These are phyloP conservation scores for Cyclura pinguis DNA, from an alignment of 2,797 vertebrate species.

Conservation along the genomic window DNA sequence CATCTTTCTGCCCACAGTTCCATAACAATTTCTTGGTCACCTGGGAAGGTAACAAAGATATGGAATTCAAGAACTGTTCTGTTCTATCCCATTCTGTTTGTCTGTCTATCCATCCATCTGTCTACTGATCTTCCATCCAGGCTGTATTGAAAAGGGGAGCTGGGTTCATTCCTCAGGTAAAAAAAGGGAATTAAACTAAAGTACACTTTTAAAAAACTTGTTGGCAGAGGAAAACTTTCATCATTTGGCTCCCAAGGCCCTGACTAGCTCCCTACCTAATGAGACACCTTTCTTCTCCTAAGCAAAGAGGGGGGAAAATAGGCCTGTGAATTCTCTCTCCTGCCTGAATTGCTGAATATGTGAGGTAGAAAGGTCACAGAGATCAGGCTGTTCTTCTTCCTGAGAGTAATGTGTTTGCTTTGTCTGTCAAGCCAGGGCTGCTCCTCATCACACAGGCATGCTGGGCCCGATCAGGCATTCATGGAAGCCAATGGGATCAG, in stretches of 20 bases:
- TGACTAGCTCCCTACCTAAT: not conserved
- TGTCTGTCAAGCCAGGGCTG: not conserved
- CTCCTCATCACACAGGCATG: slow-evolving; percentile 23
- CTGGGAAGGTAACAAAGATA: not conserved
- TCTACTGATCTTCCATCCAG: not conserved
- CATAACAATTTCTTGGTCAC: not conserved
- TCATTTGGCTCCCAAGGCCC: not conserved
- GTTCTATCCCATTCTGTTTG: too few species aligned
- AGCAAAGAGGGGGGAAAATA: not conserved
- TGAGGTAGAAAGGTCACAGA: slow-evolving; percentile 4
- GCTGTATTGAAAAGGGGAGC: not conserved
- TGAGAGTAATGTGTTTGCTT: not conserved
- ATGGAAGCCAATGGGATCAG: not conserved
- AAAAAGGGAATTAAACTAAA: not conserved
- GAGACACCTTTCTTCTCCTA: not conserved
- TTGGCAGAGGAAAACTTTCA: not conserved
- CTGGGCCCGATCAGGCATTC: not conserved
- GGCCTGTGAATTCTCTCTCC: not conserved
- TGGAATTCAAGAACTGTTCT: not conserved
- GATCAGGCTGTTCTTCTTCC: not conserved
- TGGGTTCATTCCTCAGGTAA: not conserved
- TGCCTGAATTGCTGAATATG: slow-evolving; percentile 7
- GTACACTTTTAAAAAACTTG: not conserved
- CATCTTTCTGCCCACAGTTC: not conserved
- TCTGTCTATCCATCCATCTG: too few species aligned